These are phyloP conservation scores for Resseliella maxima DNA, from an alignment of 2,888 invertebrate genomes.

Conservation along the genomic window DNA sequence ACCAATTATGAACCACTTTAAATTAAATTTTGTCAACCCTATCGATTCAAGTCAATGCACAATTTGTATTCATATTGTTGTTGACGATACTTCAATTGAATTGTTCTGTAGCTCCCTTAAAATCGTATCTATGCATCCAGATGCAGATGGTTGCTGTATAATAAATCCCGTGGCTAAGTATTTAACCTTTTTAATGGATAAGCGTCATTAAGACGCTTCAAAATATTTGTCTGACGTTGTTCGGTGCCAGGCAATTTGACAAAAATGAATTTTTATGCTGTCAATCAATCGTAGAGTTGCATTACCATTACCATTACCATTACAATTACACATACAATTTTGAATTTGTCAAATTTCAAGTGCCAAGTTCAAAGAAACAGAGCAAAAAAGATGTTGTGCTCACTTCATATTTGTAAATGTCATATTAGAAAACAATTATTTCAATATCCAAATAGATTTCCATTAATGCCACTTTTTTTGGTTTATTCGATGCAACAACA, in stretches of 20 bases:
- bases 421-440: slow-evolving; percentile 38
- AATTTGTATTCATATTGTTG: background rate
- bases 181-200: slow-evolving; percentile 45
- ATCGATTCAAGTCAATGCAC: slow-evolving; percentile 9
- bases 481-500: background rate
- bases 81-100: background rate
- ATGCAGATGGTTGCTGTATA: slow-evolving; percentile 4
- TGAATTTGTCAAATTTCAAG: slow-evolving; percentile 41
- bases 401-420: slow-evolving; percentile 22
- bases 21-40: slow-evolving; percentile 37
- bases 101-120: background rate
- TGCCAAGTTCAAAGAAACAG: background rate
- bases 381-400: background rate
- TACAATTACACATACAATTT: background rate
- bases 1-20: slow-evolving; percentile 48
- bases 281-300: background rate
- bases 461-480: background rate
- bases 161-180: background rate
- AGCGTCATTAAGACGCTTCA: slow-evolving; percentile 31
- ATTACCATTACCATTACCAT: background rate
- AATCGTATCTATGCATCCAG: background rate
- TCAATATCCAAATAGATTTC: slow-evolving; percentile 36
- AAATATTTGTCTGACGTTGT: background rate
- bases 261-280: slow-evolving; percentile 46
- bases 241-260: background rate